Percentiles rank a stretch among this genome's conserved stretches.
Conservation (phyloP, 1,140 invertebrate genomes). For the Bombus consobrinus region DNA sequence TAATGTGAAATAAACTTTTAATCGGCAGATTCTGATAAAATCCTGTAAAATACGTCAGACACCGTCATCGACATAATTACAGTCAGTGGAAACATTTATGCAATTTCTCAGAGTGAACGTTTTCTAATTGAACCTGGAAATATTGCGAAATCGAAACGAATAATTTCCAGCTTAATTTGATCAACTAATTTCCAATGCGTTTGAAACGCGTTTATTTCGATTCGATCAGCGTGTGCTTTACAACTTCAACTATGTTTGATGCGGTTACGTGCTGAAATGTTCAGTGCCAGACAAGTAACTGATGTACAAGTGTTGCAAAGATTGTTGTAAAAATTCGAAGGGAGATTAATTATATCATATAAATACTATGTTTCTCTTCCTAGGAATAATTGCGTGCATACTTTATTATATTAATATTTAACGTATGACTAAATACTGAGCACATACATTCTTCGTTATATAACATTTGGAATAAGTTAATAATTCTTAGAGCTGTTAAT, state of each 20-base stretch:
- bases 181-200: neutral
- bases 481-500: too few species aligned
- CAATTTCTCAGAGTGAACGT: neutral
- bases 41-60: neutral
- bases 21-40: neutral
- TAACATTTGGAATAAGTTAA: too few species aligned
- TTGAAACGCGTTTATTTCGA: neutral
- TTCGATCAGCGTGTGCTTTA: neutral
- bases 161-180: neutral
- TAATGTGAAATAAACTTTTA: neutral
- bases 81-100: neutral
- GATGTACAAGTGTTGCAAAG: too few species aligned
- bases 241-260: neutral
- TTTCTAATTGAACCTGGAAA: neutral
- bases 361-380: too few species aligned
- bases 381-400: too few species aligned
- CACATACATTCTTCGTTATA: too few species aligned
- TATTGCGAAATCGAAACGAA: neutral
- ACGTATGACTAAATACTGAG: too few species aligned
- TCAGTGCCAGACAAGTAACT: neutral
- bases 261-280: neutral
- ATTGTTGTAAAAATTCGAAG: too few species aligned
- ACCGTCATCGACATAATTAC: neutral
- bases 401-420: too few species aligned
- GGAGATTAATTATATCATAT: too few species aligned